phyloP scores from a whole-genome alignment of 2,113 vertebrate species.

The Myotis brandtii region DNA sequence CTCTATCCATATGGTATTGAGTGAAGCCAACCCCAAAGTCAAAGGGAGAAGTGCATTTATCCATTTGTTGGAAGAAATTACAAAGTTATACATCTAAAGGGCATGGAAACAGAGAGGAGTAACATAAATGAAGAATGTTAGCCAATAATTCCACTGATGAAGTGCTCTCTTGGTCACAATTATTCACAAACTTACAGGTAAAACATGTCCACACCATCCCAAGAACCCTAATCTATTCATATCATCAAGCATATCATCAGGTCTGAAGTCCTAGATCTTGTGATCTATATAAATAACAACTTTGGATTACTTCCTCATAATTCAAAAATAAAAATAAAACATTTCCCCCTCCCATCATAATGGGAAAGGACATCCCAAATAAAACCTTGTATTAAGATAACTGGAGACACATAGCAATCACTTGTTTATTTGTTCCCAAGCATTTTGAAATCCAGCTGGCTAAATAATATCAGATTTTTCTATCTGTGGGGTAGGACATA shows the following conservation, averaged over 20 bases:
- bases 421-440: background rate
- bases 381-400: background rate
- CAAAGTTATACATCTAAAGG: background rate
- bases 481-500: background rate
- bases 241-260: background rate
- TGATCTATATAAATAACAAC: background rate
- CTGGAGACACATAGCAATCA: background rate
- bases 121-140: background rate
- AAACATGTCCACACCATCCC: background rate
- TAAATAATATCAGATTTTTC: background rate
- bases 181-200: background rate
- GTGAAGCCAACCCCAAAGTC: background rate
- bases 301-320: background rate
- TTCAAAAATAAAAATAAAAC: background rate
- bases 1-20: background rate
- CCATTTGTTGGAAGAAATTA: background rate
- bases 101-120: background rate
- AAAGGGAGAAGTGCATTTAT: background rate
- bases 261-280: background rate
- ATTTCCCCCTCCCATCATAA: background rate
- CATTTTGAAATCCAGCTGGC: background rate
- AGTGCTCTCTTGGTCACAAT: background rate
- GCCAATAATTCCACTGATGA: background rate
- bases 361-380: background rate
- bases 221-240: background rate